These are phyloP conservation scores for Struthidea cinerea DNA, from an alignment of 2,113 vertebrate species.

Conservation along the genomic window DNA sequence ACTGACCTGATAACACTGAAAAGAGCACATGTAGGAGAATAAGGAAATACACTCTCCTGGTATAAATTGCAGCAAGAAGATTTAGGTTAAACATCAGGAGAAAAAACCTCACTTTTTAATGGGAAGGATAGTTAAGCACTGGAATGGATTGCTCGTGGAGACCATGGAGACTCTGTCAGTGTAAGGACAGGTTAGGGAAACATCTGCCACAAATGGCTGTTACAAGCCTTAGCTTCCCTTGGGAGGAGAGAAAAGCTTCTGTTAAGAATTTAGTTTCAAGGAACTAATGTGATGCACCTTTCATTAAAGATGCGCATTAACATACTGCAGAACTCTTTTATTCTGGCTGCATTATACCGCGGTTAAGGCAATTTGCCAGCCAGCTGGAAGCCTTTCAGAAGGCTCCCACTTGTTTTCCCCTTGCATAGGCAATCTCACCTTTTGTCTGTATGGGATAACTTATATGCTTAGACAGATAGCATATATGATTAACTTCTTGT, in stretches of 20 bases:
- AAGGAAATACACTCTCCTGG: neutral
- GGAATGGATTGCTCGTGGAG: neutral
- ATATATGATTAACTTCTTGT: neutral
- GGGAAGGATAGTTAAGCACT: neutral
- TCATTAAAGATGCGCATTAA: neutral
- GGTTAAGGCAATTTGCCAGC: constrained; percentile 25
- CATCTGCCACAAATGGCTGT: constrained; percentile 4
- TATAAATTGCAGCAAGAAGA: constrained; percentile 9
- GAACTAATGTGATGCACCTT: neutral
- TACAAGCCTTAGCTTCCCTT: neutral
- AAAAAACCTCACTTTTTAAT: neutral
- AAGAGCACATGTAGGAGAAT: neutral
- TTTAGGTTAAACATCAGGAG: neutral
- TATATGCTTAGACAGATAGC: neutral
- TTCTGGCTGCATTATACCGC: neutral
- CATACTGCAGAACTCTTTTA: constrained; percentile 12
- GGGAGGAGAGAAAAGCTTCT: neutral
- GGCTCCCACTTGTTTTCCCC: neutral
- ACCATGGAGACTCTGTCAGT: neutral
- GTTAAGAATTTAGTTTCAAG: constrained; percentile 15
- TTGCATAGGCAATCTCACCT: neutral
- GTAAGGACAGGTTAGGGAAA: constrained; percentile 2
- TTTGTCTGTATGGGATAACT: neutral
- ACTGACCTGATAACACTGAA: neutral
- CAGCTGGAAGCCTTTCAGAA: constrained; percentile 6